Percentiles rank a stretch among this genome's conserved stretches.
Conservation (phyloP, 2,888 invertebrate genomes). For the Salticus scenicus region DNA sequence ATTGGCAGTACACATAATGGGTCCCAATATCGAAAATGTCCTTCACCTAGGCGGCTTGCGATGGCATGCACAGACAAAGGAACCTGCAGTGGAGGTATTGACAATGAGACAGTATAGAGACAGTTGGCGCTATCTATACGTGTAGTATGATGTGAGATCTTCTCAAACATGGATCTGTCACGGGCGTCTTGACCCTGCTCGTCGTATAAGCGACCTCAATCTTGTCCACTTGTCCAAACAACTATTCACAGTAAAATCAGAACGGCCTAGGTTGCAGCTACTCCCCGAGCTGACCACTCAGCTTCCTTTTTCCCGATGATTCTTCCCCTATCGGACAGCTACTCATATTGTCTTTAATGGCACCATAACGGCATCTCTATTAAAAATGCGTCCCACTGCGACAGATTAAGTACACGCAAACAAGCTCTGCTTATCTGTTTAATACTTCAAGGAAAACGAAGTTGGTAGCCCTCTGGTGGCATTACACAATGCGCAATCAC, state of each 20-base stretch:
- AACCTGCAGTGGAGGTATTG: too few relatives aligned
- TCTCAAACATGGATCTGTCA: background rate
- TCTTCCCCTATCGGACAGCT: background rate
- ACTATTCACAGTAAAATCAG: background rate
- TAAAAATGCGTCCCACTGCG: too few relatives aligned
- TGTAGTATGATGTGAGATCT: background rate
- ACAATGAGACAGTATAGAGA: background rate
- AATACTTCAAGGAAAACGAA: too few relatives aligned
- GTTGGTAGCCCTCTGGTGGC: too few relatives aligned
- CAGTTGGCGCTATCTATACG: background rate
- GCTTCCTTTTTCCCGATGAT: background rate
- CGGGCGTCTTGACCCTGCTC: background rate
- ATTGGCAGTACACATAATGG: background rate
- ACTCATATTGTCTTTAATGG: background rate
- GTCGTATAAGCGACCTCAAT: background rate
- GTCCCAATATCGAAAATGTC: background rate
- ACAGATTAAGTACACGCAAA: too few relatives aligned
- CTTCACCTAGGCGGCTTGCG: background rate
- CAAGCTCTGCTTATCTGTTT: too few relatives aligned
- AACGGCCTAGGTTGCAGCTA: background rate
- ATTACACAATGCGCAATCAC: too few relatives aligned
- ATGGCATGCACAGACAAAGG: background rate
- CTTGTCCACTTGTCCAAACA: slow-evolving; percentile 8
- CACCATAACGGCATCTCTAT: background rate
- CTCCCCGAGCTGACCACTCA: background rate